Conservation (phyloP, 2,113 vertebrate genomes). For the Mastomys natalensis region DNA sequence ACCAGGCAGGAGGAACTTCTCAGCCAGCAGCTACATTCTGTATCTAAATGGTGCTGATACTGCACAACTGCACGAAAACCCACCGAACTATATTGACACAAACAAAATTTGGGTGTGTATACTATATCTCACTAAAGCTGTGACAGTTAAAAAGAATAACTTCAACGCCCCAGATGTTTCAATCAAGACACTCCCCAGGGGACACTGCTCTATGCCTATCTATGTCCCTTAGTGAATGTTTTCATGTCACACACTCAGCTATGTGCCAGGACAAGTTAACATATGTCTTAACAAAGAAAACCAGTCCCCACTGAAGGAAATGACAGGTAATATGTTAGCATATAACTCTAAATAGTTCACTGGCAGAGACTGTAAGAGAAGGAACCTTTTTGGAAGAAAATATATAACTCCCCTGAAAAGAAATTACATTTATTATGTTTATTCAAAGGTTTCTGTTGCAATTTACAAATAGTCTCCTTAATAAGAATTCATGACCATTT, state of each 20-base stretch:
- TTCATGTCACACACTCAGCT: not conserved
- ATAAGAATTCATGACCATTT: not conserved
- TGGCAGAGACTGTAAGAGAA: slow-evolving; percentile 39
- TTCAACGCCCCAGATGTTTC: not conserved
- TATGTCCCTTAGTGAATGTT: not conserved
- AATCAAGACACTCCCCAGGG: not conserved
- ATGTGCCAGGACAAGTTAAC: not conserved
- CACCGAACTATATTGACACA: not conserved
- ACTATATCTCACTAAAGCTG: not conserved
- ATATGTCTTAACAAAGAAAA: slow-evolving; percentile 9
- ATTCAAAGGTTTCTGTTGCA: not conserved
- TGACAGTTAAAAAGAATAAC: not conserved
- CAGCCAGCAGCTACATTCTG: not conserved
- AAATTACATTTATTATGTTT: slow-evolving; percentile 13
- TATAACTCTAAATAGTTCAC: not conserved
- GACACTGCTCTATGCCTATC: not conserved
- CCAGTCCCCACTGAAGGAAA: not conserved
- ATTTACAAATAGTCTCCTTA: slow-evolving; percentile 44
- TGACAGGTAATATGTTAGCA: not conserved
- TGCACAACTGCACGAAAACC: not conserved
- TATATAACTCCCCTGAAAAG: slow-evolving; percentile 36
- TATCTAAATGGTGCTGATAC: not conserved
- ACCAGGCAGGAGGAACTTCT: not conserved
- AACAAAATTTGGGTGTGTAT: not conserved
- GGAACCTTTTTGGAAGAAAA: not conserved